Evolutionary conservation across 2,113 vertebrate genomes (phyloP).

Genomic region (Montifringilla adamsi): DNA sequence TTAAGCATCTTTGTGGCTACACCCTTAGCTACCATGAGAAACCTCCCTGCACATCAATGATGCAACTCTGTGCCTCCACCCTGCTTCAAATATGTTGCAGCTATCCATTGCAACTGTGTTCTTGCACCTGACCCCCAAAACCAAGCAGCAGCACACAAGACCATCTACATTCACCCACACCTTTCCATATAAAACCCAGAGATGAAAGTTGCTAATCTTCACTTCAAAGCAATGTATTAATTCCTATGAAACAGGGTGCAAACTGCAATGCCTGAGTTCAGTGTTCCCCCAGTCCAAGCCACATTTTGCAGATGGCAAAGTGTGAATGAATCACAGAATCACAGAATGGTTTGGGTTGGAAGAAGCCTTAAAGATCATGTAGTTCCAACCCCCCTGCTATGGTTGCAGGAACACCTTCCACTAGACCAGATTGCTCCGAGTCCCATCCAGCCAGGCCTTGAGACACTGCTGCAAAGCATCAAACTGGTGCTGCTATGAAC

Average conservation of each 20-base stretch:
- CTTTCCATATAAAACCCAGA: not conserved
- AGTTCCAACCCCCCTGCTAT: not conserved
- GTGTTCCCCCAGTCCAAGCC: not conserved
- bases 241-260: not conserved
- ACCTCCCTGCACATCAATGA: not conserved
- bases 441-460: not conserved
- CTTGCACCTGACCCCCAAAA: not conserved
- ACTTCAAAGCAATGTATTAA: not conserved
- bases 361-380: not conserved
- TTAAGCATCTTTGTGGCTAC: not conserved
- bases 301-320: not conserved
- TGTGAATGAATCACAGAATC: not conserved
- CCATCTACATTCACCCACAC: not conserved
- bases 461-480: not conserved
- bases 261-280: not conserved
- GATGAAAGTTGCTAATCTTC: not conserved
- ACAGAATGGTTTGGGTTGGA: not conserved
- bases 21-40: not conserved
- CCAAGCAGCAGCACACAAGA: not conserved
- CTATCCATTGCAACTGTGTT: not conserved
- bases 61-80: not conserved
- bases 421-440: not conserved
- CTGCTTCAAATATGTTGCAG: not conserved
- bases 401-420: not conserved
- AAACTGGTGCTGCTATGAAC: not conserved